Conservation (phyloP, 2,113 vertebrate species). For the Acanthochromis polyacanthus region DNA sequence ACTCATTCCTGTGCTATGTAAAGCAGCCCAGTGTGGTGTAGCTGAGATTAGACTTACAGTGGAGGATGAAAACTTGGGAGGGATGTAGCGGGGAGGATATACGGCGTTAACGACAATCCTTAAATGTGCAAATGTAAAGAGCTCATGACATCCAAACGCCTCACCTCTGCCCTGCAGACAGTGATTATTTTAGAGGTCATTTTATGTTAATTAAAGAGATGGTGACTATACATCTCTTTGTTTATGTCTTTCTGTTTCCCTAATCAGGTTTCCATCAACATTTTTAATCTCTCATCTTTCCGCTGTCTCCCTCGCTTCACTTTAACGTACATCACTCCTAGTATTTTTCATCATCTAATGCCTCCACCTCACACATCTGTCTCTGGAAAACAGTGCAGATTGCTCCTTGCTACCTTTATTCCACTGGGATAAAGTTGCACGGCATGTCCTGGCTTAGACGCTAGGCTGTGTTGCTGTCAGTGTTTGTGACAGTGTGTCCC, state of each 20-base stretch:
- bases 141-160: not conserved
- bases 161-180: not conserved
- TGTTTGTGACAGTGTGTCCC: slow-evolving; percentile 23
- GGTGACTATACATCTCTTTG: not conserved
- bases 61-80: not conserved
- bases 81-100: not conserved
- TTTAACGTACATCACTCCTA: not conserved
- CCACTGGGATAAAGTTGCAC: not conserved
- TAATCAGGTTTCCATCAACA: not conserved
- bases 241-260: not conserved
- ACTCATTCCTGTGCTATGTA: not conserved
- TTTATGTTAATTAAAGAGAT: not conserved
- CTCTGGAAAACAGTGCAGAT: not conserved
- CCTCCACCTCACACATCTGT: not conserved
- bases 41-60: not conserved
- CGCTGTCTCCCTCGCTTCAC: not conserved
- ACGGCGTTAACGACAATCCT: not conserved
- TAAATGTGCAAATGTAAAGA: not conserved
- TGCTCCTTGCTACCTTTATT: not conserved
- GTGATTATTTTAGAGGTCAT: not conserved
- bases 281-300: not conserved
- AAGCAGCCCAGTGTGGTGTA: not conserved
- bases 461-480: slow-evolving; percentile 11
- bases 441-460: slow-evolving; percentile 1
- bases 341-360: not conserved